phyloP scores from a whole-genome alignment of 1,140 invertebrate species.

The Caenorhabditis inopinata region DNA sequence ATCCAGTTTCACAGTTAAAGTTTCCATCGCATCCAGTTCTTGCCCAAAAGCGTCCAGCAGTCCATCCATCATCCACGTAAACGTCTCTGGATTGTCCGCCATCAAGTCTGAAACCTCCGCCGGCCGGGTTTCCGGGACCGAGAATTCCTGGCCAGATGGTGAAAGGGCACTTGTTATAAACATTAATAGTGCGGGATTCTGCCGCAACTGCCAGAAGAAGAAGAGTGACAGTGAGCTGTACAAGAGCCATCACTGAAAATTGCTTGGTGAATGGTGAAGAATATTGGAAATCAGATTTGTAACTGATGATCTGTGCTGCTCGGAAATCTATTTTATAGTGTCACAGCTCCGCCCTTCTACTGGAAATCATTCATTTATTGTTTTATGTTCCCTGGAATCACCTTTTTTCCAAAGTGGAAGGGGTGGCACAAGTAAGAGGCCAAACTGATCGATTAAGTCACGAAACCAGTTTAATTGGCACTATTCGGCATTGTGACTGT shows the following conservation, averaged over 20 bases:
- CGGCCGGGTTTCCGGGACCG: conserved; percentile 40
- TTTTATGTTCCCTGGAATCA: not conserved
- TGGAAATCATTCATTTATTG: not conserved
- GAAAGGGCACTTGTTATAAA: conserved; percentile 52
- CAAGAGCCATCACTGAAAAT: conserved; percentile 6
- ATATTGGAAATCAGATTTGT: not conserved
- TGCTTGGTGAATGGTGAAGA: not conserved
- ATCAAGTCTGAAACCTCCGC: conserved; percentile 43
- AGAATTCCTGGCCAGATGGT: conserved; percentile 53
- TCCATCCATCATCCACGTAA: conserved; percentile 49
- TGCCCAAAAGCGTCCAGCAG: conserved; percentile 56
- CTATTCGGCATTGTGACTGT: no score
- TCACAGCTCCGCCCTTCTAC: not conserved
- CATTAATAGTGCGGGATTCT: not conserved
- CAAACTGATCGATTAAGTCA: no score
- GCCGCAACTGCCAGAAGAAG: not conserved
- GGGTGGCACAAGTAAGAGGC: no score
- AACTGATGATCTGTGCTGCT: not conserved
- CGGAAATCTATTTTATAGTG: not conserved
- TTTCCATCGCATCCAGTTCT: conserved; percentile 54
- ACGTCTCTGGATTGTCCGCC: conserved; percentile 37
- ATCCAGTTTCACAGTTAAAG: conserved; percentile 58
- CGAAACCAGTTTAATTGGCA: no score
- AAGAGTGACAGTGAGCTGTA: not conserved
- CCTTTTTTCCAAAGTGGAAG: not conserved